Percentiles rank a stretch among this genome's conserved stretches.
These are phyloP conservation scores for Myotis yumanensis DNA, from an alignment of 2,113 vertebrate genomes.

Conservation along the genomic window DNA sequence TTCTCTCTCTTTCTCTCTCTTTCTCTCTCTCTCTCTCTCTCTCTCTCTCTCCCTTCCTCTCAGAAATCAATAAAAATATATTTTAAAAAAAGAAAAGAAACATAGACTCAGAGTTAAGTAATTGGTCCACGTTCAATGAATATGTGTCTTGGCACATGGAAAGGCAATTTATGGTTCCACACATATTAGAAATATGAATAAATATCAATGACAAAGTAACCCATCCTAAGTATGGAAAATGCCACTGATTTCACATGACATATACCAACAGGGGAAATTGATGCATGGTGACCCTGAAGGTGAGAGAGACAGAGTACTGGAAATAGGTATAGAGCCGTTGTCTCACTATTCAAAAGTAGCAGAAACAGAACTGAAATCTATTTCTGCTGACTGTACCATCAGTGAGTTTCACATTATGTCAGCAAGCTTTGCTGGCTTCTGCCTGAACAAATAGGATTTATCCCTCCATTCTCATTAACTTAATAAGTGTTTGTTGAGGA, in stretches of 20 bases:
- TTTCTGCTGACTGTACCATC: background rate
- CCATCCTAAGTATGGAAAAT: background rate
- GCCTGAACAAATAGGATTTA: background rate
- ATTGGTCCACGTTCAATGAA: background rate
- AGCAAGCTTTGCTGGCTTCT: background rate
- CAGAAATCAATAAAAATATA: too few relatives aligned
- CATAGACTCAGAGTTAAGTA: background rate
- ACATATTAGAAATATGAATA: background rate
- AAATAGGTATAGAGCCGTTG: background rate
- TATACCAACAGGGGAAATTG: background rate
- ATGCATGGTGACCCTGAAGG: background rate
- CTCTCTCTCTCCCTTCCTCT: too few relatives aligned
- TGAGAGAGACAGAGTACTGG: background rate
- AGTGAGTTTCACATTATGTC: background rate
- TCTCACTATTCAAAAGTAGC: background rate
- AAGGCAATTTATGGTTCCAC: background rate
- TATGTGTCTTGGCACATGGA: background rate
- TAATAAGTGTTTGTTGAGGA: background rate
- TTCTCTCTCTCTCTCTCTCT: too few relatives aligned
- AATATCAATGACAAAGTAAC: background rate
- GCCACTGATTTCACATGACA: background rate
- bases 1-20: too few relatives aligned
- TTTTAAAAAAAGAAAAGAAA: too few relatives aligned
- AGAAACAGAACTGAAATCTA: background rate
- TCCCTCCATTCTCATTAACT: background rate